phyloP scores from a whole-genome alignment of 2,888 invertebrate species.

The Criorhina ranunculi region DNA sequence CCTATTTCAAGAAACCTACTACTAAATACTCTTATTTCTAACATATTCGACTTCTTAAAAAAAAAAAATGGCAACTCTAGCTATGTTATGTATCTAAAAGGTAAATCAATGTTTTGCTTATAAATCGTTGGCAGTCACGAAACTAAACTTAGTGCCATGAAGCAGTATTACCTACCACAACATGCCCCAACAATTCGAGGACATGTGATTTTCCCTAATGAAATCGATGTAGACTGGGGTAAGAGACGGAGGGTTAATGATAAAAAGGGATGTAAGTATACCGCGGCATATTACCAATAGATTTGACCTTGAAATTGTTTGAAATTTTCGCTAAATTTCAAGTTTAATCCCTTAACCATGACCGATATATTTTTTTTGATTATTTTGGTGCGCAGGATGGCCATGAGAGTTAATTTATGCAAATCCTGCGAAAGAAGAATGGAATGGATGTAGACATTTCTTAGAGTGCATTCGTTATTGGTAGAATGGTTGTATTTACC shows the following conservation, averaged over 20 bases:
- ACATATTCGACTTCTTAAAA: too few species aligned
- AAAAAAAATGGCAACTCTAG: constrained; percentile 38
- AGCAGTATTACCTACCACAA: constrained; percentile 18
- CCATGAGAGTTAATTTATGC: constrained; percentile 62
- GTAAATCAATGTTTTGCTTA: constrained; percentile 67
- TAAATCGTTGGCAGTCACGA: constrained; percentile 71
- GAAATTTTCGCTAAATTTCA: constrained; percentile 60
- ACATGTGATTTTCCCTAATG: constrained; percentile 12
- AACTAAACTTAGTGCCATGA: constrained; percentile 23
- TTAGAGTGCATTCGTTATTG: constrained; percentile 9
- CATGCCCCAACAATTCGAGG: constrained; percentile 31
- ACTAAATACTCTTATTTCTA: too few species aligned
- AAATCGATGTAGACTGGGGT: constrained; percentile 6
- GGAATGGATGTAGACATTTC: constrained; percentile 33
- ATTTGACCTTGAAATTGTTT: constrained; percentile 58
- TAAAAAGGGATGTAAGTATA: constrained; percentile 20
- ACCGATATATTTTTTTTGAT: constrained; percentile 64
- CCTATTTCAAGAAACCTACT: too few species aligned
- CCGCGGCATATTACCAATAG: constrained; percentile 8
- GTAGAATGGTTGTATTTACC: constrained; percentile 12
- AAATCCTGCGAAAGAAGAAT: constrained; percentile 26
- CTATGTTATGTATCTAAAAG: constrained; percentile 6
- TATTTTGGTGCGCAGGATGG: constrained; percentile 45
- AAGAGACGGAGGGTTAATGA: constrained; percentile 27
- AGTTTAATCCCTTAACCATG: constrained; percentile 71